A percentile compares a stretch with the other conserved stretches of the same genome.
Conservation (phyloP, 2,888 invertebrate species). For the Pyrgus malvae region DNA sequence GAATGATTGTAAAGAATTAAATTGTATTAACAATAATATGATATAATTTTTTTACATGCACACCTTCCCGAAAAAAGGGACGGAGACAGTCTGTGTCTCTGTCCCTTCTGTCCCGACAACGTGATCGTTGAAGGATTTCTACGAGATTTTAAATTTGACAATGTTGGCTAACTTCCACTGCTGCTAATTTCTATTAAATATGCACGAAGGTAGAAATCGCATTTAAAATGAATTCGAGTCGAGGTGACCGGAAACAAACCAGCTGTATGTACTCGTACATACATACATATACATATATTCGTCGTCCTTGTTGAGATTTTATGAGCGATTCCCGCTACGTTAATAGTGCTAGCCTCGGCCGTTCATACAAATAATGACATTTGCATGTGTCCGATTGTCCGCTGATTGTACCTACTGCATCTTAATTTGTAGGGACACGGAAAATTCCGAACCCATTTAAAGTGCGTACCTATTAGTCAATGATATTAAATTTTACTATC, state of each 20-base stretch:
- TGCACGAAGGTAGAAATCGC: background rate
- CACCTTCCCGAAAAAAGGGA: too few species aligned
- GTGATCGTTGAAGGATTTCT: too few species aligned
- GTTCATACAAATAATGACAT: constrained; percentile 13
- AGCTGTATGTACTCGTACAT: background rate
- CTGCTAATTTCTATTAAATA: background rate
- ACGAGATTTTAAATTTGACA: too few species aligned
- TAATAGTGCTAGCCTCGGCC: constrained; percentile 1
- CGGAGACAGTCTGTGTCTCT: too few species aligned
- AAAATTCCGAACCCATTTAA: background rate
- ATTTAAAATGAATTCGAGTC: background rate
- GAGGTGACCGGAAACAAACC: background rate
- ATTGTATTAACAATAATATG: too few species aligned
- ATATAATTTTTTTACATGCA: too few species aligned
- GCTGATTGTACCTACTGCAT: background rate
- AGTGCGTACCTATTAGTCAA: too few species aligned
- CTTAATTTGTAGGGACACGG: background rate
- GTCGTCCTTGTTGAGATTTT: constrained; percentile 9
- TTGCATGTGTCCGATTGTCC: constrained; percentile 7
- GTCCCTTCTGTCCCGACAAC: too few species aligned
- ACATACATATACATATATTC: background rate
- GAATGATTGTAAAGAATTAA: too few species aligned
- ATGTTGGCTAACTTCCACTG: too few species aligned
- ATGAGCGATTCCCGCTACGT: constrained; percentile 3
- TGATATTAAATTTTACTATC: too few species aligned